Conservation (phyloP, 2,113 vertebrate species). For the Laticauda colubrina region DNA sequence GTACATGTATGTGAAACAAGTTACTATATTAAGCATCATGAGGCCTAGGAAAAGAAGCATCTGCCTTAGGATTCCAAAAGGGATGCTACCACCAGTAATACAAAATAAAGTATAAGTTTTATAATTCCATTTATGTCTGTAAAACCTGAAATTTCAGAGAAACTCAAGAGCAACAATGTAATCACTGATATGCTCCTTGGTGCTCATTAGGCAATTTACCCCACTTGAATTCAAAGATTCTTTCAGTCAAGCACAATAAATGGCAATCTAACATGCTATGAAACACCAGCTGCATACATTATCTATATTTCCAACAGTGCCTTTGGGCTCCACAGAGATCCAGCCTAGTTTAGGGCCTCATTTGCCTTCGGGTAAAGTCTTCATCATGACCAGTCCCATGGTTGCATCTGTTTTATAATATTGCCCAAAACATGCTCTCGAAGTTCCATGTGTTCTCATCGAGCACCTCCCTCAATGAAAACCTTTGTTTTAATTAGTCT, state of each 20-base stretch:
- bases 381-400: not conserved
- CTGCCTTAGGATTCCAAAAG: rapidly evolving
- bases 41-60: not conserved
- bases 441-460: not conserved
- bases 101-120: not conserved
- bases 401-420: not conserved
- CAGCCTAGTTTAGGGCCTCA: not conserved
- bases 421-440: not conserved
- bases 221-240: not conserved
- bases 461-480: not conserved
- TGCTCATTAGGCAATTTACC: not conserved
- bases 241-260: not conserved
- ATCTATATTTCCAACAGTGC: not conserved
- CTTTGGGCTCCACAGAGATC: not conserved
- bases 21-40: not conserved
- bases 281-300: not conserved
- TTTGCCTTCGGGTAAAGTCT: not conserved
- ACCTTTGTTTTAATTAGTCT: not conserved
- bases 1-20: not conserved
- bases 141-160: not conserved
- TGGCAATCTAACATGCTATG: not conserved
- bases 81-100: not conserved
- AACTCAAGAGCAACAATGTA: not conserved
- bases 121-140: not conserved
- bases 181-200: not conserved